Evolutionary conservation across 1,140 invertebrate species (phyloP), one percentile per base, ranked within the genome.

Genomic region (Lithobius niger): DNA sequence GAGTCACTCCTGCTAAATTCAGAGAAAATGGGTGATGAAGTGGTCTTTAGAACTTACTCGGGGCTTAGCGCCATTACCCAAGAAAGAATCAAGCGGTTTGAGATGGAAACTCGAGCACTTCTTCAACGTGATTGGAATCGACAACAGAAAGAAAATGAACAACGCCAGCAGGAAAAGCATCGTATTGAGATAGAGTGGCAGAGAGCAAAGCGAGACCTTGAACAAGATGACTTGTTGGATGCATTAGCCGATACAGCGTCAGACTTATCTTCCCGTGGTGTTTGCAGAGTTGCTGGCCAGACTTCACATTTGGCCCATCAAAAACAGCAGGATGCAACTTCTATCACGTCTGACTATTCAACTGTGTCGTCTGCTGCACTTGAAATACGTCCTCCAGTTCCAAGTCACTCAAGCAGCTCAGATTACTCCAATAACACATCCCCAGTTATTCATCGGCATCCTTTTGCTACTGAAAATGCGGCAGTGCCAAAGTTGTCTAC

Each of bases 101-200:
- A 85, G 63, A 72, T 82, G 62, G 83, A 84, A 65, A 80, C 82
- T 0, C 75, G 79, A 60, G 82, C 81, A 18, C 78, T 82, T 72
- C 62, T 84, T n/a, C 74, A 78, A 28, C 67, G 78, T 48, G 76
- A 79, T 63, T 59, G 54, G 42, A 57, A 54, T 54, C 58, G 49
- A 28, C 62, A 54, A 52, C 63, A 65, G n/a, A 65, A 66, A 3
- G 67, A 72, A 21, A 67, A 70, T 1, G 74, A 77, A 61, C 62
- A 70, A 44, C 59, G 74, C n/a, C 70, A 75, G 54, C 66, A 75
- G 25, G 77, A 80, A 54, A 72, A 73, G 62, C 66, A 76, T 25
- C 69, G 73, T 60, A 74, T 81, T 13, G 80, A 82, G 54, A 72
- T 74, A 60, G 76, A 79, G 57, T 77, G 75, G 72, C 74, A 76